Evolutionary conservation across 2,113 vertebrate species (phyloP), one percentile per base, ranked within the genome.

Genomic region (Pheucticus melanocephalus): DNA sequence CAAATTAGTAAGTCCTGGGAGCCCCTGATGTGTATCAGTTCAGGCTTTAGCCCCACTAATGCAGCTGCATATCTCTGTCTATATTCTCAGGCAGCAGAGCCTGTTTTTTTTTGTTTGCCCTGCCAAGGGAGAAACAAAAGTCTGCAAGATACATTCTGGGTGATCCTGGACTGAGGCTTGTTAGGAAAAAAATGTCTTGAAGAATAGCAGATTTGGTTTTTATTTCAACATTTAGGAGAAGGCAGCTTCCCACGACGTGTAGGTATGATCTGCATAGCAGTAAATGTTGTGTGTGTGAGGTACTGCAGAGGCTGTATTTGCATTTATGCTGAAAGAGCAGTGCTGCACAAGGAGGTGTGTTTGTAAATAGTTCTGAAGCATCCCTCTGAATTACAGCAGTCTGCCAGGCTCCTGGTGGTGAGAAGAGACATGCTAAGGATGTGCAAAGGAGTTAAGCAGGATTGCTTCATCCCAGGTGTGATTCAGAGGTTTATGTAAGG

Each of bases 261-360:
- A 93, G 56, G 53, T 53, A 27, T 51, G 57, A 64, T 56, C 72
- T 86, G 77, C 77, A 71, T 73, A 82, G 77, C 83, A 68, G 40
- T 81, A 75, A 64, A 50, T 33, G 56, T 27, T 89, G 18, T 21
- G 33, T 68, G 37, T 35, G 35, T 84, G 88, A 81, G 69, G 42
- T 59, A 70, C 95, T 83, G 94, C 90, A 92, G 91, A 88, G 88
- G 20, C 53, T 89, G 22, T 73, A 70, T 97, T 88, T 95, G 92
- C 94, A 82, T 95, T 95, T 94, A 10, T 88, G 89, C 93, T 94
- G 93, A 94, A 85, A 59, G 53, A 61, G 93, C 86, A 84, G 3
- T 45, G 56, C 87, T 82, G 84, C 65, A 39, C 40, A 76, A 48
- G 60, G 83, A 84, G 61, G 31, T 86, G 65, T 86, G 82, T 93